These are phyloP conservation scores for Pinna nobilis DNA, from an alignment of 1,140 invertebrate species.

Conservation along the genomic window DNA sequence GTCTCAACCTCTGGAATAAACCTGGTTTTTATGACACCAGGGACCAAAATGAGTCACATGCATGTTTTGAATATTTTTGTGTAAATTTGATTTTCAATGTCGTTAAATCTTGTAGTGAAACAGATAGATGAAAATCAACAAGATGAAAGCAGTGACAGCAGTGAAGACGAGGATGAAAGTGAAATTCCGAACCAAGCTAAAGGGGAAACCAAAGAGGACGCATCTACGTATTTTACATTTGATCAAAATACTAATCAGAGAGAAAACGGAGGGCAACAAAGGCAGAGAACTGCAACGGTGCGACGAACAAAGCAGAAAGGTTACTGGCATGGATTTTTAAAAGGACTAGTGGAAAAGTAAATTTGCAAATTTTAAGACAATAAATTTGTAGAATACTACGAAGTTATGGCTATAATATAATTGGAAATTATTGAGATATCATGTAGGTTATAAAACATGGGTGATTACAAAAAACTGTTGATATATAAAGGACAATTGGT, in stretches of 20 bases:
- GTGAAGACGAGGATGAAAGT: slow-evolving; percentile 54
- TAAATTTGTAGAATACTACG: too few relatives aligned
- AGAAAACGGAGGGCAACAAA: neutral
- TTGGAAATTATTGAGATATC: too few relatives aligned
- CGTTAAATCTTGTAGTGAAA: slow-evolving; percentile 37
- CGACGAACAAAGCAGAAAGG: slow-evolving; percentile 55
- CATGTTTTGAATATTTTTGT: too few relatives aligned
- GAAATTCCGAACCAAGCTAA: neutral
- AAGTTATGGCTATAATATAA: too few relatives aligned
- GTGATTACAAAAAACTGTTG: too few relatives aligned
- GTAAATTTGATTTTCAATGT: neutral
- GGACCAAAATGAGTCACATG: too few relatives aligned
- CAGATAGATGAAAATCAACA: slow-evolving; percentile 55
- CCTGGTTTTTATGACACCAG: too few relatives aligned
- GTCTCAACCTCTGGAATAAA: too few relatives aligned
- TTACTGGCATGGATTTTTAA: slow-evolving; percentile 62
- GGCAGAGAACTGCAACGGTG: slow-evolving; percentile 12
- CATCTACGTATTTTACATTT: neutral
- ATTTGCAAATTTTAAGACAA: too few relatives aligned
- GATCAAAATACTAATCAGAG: neutral
- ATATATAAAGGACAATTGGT: too few relatives aligned
- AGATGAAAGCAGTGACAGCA: slow-evolving; percentile 55
- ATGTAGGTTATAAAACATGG: too few relatives aligned
- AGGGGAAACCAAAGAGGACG: neutral
- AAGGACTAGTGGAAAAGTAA: slow-evolving; percentile 63